Conservation (phyloP, 2,888 invertebrate species). For the Thera obeliscata region DNA sequence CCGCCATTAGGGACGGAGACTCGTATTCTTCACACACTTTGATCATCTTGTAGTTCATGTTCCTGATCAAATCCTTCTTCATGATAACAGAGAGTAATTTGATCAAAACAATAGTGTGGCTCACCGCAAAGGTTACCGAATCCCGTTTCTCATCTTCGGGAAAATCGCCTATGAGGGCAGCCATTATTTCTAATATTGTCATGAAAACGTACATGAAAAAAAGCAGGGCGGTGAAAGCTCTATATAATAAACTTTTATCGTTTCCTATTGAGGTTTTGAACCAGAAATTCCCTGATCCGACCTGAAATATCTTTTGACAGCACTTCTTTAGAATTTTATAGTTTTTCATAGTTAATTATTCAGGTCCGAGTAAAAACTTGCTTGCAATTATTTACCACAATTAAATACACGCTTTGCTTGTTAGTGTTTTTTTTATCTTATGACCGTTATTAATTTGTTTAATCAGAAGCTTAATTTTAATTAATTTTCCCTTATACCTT, state of each 20-base stretch:
- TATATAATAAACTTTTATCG: slow-evolving; percentile 61
- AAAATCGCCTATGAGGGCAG: slow-evolving; percentile 62
- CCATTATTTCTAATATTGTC: slow-evolving; percentile 73
- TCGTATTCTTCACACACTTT: slow-evolving; percentile 63
- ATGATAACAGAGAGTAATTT: slow-evolving; percentile 64
- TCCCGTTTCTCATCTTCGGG: slow-evolving; percentile 73
- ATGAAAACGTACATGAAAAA: slow-evolving; percentile 61
- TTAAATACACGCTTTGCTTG: neutral
- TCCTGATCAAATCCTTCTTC: slow-evolving; percentile 61
- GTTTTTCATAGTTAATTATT: slow-evolving; percentile 59
- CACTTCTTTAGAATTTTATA: slow-evolving; percentile 61
- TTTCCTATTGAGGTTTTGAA: slow-evolving; percentile 61
- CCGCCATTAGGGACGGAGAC: slow-evolving; percentile 53
- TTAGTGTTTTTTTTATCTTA: neutral
- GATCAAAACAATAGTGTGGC: slow-evolving; percentile 70
- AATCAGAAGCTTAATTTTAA: neutral
- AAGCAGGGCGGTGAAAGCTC: slow-evolving; percentile 51
- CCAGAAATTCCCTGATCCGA: slow-evolving; percentile 76
- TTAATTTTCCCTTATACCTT: neutral
- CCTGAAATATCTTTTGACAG: slow-evolving; percentile 60
- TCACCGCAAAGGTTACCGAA: slow-evolving; percentile 67
- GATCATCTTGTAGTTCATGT: slow-evolving; percentile 62
- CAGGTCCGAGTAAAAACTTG: neutral
- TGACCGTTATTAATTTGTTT: neutral
- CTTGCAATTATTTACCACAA: neutral